Conservation (phyloP, 2,113 vertebrate species). For the Echinops telfairi region DNA sequence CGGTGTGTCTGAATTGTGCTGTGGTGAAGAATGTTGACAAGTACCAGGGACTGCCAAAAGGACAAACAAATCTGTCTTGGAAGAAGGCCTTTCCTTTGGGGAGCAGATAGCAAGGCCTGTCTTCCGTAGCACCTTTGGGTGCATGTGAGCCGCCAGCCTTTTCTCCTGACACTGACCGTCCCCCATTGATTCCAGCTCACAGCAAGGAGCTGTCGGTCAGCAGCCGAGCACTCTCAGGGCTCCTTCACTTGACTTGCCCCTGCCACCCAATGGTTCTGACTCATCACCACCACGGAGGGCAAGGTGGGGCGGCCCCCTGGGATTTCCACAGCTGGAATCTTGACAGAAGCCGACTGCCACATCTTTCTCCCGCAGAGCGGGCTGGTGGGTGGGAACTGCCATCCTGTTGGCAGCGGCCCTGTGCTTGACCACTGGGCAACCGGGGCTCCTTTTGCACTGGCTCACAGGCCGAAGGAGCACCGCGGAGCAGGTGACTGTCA, state of each 20-base stretch:
- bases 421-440: background rate
- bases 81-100: too few relatives aligned
- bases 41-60: too few relatives aligned
- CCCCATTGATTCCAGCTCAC: background rate
- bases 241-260: background rate
- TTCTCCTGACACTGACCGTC: too few relatives aligned
- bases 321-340: too few relatives aligned
- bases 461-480: background rate
- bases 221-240: too few relatives aligned
- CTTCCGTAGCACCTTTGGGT: background rate
- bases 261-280: background rate
- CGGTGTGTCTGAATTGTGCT: too few relatives aligned
- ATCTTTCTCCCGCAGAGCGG: too few relatives aligned
- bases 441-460: background rate
- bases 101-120: background rate
- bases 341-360: too few relatives aligned
- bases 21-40: too few relatives aligned
- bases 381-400: background rate
- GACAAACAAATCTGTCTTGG: too few relatives aligned
- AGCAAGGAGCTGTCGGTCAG: background rate
- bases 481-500: background rate
- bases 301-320: too few relatives aligned
- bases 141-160: too few relatives aligned
- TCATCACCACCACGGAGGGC: background rate
- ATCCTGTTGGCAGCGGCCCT: background rate